Evolutionary conservation across 2,797 vertebrate genomes (phyloP).

Genomic region (Pseudochromis fuscus): DNA sequence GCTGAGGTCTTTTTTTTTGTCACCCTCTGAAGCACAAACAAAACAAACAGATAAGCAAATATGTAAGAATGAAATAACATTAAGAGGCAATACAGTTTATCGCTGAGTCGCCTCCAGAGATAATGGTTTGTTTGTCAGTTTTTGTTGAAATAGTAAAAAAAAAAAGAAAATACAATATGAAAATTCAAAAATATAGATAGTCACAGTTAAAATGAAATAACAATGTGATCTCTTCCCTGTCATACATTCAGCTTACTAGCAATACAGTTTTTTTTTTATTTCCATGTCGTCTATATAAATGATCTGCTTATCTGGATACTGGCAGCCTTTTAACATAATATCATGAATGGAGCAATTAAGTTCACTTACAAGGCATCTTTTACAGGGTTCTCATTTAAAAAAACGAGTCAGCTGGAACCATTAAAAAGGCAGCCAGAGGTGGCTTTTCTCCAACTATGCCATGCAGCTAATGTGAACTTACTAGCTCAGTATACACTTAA

Average conservation of each 20-base stretch:
- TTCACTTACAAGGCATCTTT: not conserved
- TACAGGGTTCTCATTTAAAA: slow-evolving; percentile 3
- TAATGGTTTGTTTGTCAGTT: too few relatives aligned
- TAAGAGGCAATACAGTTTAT: too few relatives aligned
- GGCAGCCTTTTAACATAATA: not conserved
- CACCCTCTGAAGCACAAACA: too few relatives aligned
- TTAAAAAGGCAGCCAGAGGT: not conserved
- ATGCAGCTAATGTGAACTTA: not conserved
- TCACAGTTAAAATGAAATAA: not conserved
- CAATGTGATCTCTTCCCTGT: not conserved
- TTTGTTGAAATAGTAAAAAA: too few relatives aligned
- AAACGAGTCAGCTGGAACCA: not conserved
- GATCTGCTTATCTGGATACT: not conserved
- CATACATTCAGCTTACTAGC: not conserved
- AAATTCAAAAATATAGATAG: too few relatives aligned
- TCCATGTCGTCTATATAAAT: not conserved
- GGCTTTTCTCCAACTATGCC: not conserved
- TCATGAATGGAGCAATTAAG: slow-evolving; percentile 5
- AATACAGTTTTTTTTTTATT: not conserved
- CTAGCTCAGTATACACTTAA: not conserved
- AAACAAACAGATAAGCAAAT: not conserved
- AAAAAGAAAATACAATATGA: not conserved
- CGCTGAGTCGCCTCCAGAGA: too few relatives aligned
- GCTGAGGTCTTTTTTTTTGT: slow-evolving; percentile 1
- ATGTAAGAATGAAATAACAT: too few relatives aligned